These are phyloP conservation scores for Carcharodon carcharias DNA, from an alignment of 2,797 vertebrate genomes.

Conservation along the genomic window DNA sequence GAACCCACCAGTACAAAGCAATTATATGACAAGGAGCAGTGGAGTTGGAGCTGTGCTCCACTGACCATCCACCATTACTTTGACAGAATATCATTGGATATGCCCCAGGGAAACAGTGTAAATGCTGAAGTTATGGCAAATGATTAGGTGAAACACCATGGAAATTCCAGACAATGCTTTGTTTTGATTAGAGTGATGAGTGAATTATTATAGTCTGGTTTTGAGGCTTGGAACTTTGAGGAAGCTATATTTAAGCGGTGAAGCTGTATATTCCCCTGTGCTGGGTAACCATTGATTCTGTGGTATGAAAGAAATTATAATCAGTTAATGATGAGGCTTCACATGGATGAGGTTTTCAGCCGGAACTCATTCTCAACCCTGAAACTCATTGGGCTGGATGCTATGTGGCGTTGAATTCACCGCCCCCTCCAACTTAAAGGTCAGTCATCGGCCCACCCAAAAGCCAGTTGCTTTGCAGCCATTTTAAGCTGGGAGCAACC, in stretches of 20 bases:
- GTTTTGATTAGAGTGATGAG: neutral
- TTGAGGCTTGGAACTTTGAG: neutral
- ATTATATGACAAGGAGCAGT: neutral
- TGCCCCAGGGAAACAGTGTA: neutral
- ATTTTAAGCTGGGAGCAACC: too few species aligned
- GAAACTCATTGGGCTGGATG: neutral
- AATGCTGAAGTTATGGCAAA: neutral
- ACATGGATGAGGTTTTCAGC: neutral
- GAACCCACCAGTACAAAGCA: neutral
- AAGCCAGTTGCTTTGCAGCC: too few species aligned
- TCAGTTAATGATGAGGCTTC: neutral
- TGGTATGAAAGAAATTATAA: neutral
- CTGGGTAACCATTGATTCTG: neutral
- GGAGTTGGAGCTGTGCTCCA: neutral
- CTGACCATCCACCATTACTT: neutral
- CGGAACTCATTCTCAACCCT: neutral
- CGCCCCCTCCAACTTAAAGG: too few species aligned
- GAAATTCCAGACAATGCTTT: neutral
- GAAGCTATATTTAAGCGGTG: neutral
- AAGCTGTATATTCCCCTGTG: neutral
- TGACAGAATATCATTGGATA: neutral
- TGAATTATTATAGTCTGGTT: neutral
- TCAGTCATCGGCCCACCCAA: too few species aligned
- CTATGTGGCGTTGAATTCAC: too few species aligned
- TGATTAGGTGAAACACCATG: neutral